Percentiles rank a stretch among this genome's conserved stretches.
Evolutionary conservation across 2,888 invertebrate genomes (phyloP).

Genomic region (Caenorhabditis sp.): DNA sequence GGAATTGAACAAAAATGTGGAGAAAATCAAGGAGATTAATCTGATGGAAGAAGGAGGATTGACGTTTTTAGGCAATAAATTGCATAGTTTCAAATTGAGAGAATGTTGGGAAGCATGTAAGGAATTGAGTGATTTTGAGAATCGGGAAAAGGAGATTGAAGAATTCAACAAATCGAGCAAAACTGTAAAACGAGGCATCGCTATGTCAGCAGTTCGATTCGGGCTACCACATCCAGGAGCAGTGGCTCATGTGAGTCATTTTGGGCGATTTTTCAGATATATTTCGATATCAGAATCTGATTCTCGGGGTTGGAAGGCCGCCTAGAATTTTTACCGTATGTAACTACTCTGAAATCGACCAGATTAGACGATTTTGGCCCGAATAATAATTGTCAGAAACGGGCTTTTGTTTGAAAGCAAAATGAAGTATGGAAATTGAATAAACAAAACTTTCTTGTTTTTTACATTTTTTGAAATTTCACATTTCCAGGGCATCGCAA

Average conservation of each 20-base stretch:
- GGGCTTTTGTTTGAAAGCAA: too few species aligned
- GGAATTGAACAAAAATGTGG: constrained; percentile 77
- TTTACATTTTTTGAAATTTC: constrained; percentile 3
- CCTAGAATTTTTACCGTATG: too few species aligned
- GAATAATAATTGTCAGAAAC: too few species aligned
- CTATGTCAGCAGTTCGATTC: constrained; percentile 84
- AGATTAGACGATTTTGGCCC: too few species aligned
- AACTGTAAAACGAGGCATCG: constrained; percentile 82
- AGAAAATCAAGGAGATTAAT: constrained; percentile 73
- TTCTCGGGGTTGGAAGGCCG: too few species aligned
- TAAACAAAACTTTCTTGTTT: constrained; percentile 3
- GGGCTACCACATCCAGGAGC: constrained; percentile 77
- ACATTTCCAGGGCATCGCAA: constrained; percentile 78
- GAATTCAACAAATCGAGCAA: constrained; percentile 79
- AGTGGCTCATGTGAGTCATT: constrained; percentile 71
- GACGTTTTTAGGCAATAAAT: constrained; percentile 10
- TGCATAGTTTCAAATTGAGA: constrained; percentile 33
- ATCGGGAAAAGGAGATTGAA: constrained; percentile 77
- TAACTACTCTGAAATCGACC: too few species aligned
- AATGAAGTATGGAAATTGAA: too few species aligned
- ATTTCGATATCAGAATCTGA: too few species aligned
- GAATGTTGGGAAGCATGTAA: constrained; percentile 85
- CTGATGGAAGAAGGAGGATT: constrained; percentile 16
- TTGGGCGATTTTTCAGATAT: too few species aligned
- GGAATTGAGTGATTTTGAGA: constrained; percentile 77